Conservation (phyloP, 2,113 vertebrate genomes). For the Halichoeres trimaculatus region DNA sequence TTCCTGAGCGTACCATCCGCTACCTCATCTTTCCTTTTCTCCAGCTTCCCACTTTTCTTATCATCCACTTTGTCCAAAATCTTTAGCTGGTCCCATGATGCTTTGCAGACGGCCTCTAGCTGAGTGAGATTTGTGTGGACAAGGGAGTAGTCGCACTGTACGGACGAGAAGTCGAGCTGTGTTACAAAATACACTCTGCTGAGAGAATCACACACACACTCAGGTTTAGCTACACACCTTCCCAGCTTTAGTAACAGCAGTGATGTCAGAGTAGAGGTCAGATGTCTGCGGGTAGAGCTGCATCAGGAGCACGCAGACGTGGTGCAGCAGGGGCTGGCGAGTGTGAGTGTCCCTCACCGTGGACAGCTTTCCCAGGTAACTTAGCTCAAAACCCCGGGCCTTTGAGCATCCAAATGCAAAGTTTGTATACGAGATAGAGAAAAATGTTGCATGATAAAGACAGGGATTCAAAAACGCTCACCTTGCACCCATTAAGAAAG, state of each 20-base stretch:
- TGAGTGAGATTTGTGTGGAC: slow-evolving; percentile 76
- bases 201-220: not conserved
- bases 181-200: no score
- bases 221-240: slow-evolving; percentile 68
- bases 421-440: not conserved
- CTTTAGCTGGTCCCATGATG: slow-evolving; percentile 81
- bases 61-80: slow-evolving; percentile 69
- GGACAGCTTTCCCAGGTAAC: slow-evolving; percentile 84
- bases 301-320: slow-evolving; percentile 81
- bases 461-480: slow-evolving; percentile 17
- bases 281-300: slow-evolving; percentile 83
- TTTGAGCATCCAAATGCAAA: slow-evolving; percentile 17
- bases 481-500: slow-evolving; percentile 85
- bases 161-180: not conserved
- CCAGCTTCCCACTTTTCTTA: slow-evolving; percentile 58
- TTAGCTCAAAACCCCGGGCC: slow-evolving; percentile 85
- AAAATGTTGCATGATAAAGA: not conserved
- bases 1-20: slow-evolving; percentile 54
- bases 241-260: slow-evolving; percentile 75
- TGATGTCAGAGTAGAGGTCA: slow-evolving; percentile 84
- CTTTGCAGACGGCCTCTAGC: slow-evolving; percentile 78
- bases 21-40: slow-evolving; percentile 42
- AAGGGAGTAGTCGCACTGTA: slow-evolving; percentile 78
- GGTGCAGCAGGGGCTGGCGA: slow-evolving; percentile 81
- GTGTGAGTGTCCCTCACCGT: slow-evolving; percentile 83